Percentiles rank a stretch among this genome's conserved stretches.
Evolutionary conservation across 2,113 vertebrate species (phyloP).

Genomic region (Phaethornis superciliosus): DNA sequence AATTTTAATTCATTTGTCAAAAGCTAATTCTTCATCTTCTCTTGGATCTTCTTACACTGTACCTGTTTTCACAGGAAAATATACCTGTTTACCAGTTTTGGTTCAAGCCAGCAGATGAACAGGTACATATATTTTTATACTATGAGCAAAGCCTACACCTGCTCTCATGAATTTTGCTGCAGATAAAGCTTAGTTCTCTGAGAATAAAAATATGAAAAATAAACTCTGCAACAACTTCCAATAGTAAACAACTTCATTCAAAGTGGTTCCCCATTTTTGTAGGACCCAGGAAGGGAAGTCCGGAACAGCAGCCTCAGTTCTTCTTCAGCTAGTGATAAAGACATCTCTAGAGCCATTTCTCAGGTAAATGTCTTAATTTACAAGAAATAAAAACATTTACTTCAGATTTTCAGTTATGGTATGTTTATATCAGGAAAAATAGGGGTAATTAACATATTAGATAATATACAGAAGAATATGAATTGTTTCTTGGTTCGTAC

Average conservation of each 20-base stretch:
- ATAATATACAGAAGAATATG: background rate
- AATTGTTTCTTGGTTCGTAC: background rate
- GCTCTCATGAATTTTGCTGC: background rate
- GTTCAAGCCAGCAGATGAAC: constrained; percentile 30
- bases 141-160: background rate
- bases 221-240: background rate
- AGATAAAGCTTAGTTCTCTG: background rate
- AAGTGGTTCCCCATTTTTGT: background rate
- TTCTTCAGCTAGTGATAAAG: constrained; percentile 14
- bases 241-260: background rate
- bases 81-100: constrained; percentile 21
- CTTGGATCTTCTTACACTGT: background rate
- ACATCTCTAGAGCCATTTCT: background rate
- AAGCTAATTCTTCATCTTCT: background rate
- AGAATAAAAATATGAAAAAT: background rate
- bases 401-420: background rate
- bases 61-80: constrained; percentile 27
- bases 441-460: background rate
- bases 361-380: background rate
- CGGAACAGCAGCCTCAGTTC: constrained; percentile 29
- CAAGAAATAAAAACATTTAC: background rate
- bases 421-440: background rate
- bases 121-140: constrained; percentile 15
- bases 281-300: background rate
- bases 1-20: background rate